Base-by-base conservation (phyloP, 2,888 invertebrate species). In the Amblyjoppa proteus region DNA sequence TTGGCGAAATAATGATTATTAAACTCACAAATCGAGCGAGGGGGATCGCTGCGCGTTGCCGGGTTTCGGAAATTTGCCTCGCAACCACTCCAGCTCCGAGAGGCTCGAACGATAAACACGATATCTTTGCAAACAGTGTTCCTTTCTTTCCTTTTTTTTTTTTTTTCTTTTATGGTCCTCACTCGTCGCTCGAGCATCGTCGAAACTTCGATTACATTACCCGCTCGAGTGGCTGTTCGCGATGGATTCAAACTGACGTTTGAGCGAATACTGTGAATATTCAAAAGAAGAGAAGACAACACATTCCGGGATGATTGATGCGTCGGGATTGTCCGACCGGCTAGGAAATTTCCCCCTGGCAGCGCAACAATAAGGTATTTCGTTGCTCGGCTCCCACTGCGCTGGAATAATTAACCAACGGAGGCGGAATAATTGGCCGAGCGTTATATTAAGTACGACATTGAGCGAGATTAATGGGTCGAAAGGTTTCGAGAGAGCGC, bases 391-490 rank as follows among this genome's bases (percentile, higher is more conserved):
- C 81, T 79, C 87, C 74, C 79, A 61, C 56, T 56, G 61, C 58
- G 73, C 56, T 64, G 81, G 83, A 87, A 87, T 88, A 88, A 87
- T 89, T 88, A 88, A 85, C 85, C 87, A 85, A 68, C 81, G 58
- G 82, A 82, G 88, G 84, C 76, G 87, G 89, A 90, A 90, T 91
- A 91, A 91, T 91, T 91, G 90, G 89, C 86, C 86, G 81, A 83
- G 70, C 87, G 87, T 87, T 88, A 84, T 91, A 90, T 89, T 88
- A 90, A 89, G 88, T 83, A 87, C 85, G 88, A 88, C 87, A 88
- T 85, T 87, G 89, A 90, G 88, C 88, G 90, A 87, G 89, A 90
- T 90, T 89, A 90, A 91, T 89, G 90, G 88, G 88, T 87, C 88
- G 91, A 91, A 91, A 90, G 89, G 88, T 88, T 90, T 89, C 88